A percentile compares a stretch with the other conserved stretches of the same genome.
Conservation (phyloP, 2,888 invertebrate species). For the Xiphydria camelus region DNA sequence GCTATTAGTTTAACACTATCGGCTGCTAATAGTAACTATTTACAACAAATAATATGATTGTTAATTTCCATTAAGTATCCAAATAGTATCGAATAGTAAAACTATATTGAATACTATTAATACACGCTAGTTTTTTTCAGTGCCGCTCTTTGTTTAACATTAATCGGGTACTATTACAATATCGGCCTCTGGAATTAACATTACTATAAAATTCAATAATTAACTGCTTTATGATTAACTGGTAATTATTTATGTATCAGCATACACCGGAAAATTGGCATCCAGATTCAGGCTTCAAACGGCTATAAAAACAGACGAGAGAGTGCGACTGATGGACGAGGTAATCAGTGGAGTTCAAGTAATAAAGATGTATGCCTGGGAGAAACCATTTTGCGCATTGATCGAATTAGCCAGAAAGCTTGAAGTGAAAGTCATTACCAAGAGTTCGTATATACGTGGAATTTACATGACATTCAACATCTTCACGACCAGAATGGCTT, state of each 20-base stretch:
- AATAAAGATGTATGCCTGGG: constrained; percentile 82
- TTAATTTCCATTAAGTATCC: too few species aligned
- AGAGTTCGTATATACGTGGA: constrained; percentile 68
- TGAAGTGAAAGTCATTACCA: constrained; percentile 63
- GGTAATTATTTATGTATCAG: constrained; percentile 31
- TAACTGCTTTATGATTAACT: background rate
- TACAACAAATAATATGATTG: too few species aligned
- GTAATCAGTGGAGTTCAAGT: constrained; percentile 74
- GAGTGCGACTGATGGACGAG: constrained; percentile 79
- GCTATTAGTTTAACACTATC: too few species aligned
- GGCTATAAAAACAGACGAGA: constrained; percentile 69
- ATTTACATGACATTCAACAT: constrained; percentile 76
- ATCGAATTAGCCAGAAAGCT: constrained; percentile 64
- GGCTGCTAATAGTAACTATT: too few species aligned
- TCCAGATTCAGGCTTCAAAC: constrained; percentile 61
- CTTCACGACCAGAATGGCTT: constrained; percentile 79
- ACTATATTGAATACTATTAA: too few species aligned
- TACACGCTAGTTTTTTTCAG: too few species aligned
- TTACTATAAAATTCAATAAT: background rate
- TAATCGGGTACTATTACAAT: too few species aligned
- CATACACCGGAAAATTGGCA: constrained; percentile 53
- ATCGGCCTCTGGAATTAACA: background rate
- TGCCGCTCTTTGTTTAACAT: too few species aligned
- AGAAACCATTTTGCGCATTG: constrained; percentile 69
- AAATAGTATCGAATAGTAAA: too few species aligned